Evolutionary conservation across 2,797 vertebrate species (phyloP).

Genomic region (Semotilus atromaculatus): DNA sequence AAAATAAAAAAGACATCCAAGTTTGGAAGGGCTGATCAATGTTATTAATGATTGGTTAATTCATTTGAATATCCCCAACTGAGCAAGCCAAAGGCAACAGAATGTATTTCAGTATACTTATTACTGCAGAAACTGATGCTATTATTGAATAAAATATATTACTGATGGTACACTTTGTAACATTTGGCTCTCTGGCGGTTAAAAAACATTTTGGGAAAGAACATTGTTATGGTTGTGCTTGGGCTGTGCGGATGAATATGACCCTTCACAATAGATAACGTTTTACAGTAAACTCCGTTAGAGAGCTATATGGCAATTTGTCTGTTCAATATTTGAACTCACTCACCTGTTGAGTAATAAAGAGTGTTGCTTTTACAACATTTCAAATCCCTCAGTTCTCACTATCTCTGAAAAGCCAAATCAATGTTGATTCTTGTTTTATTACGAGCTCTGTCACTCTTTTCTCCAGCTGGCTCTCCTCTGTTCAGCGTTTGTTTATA

Average conservation of each 20-base stretch:
- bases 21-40: too few species aligned
- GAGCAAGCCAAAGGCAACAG: too few species aligned
- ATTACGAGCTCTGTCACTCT: background rate
- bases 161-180: background rate
- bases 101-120: constrained; percentile 8
- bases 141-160: too few species aligned
- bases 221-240: background rate
- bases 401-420: background rate
- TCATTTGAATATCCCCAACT: too few species aligned
- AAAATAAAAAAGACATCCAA: too few species aligned
- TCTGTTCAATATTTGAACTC: background rate
- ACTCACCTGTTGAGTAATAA: too few species aligned
- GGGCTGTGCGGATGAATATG: background rate
- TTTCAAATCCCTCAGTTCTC: background rate
- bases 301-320: background rate
- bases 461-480: background rate
- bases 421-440: background rate
- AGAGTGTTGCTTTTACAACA: background rate
- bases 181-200: background rate
- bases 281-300: background rate
- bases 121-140: background rate
- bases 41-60: too few species aligned
- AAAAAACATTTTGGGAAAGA: background rate
- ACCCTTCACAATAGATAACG: background rate
- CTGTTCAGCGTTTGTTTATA: background rate